These are phyloP conservation scores for Ooceraea biroi DNA, from an alignment of 1,140 invertebrate genomes.

Conservation along the genomic window DNA sequence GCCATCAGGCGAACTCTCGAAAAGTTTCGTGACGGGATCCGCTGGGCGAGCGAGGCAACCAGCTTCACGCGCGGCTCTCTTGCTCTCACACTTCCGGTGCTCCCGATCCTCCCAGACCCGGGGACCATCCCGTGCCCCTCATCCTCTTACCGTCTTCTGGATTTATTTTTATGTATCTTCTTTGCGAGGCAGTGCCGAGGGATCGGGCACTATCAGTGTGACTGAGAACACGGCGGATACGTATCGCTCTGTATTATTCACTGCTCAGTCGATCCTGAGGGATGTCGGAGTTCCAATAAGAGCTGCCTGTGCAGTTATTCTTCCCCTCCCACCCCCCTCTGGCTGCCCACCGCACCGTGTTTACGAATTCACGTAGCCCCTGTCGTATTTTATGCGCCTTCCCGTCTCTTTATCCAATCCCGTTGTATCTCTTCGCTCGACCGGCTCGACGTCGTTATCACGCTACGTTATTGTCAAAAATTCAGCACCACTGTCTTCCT, in stretches of 20 bases:
- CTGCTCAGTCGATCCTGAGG: slow-evolving; percentile 47
- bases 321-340: too few relatives aligned
- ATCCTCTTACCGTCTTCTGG: slow-evolving; percentile 15
- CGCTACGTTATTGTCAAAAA: slow-evolving; percentile 21
- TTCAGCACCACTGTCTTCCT: not conserved
- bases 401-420: not conserved
- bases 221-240: slow-evolving; percentile 48
- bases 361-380: slow-evolving; percentile 36
- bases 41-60: slow-evolving; percentile 13
- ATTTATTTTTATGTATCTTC: slow-evolving; percentile 69
- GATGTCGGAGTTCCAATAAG: slow-evolving; percentile 62
- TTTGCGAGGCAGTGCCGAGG: slow-evolving; percentile 10
- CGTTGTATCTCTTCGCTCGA: not conserved
- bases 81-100: not conserved
- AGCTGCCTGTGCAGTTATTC: slow-evolving; percentile 40
- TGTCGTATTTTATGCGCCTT: not conserved
- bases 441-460: slow-evolving; percentile 10
- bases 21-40: slow-evolving; percentile 65
- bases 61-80: slow-evolving; percentile 53
- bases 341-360: not conserved
- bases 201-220: slow-evolving; percentile 47
- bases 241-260: slow-evolving; percentile 69
- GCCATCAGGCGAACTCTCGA: slow-evolving; percentile 68
- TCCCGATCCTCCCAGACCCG: not conserved
- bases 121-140: not conserved